phyloP scores from a whole-genome alignment of 2,888 invertebrate species.

The Mimas tiliae region DNA sequence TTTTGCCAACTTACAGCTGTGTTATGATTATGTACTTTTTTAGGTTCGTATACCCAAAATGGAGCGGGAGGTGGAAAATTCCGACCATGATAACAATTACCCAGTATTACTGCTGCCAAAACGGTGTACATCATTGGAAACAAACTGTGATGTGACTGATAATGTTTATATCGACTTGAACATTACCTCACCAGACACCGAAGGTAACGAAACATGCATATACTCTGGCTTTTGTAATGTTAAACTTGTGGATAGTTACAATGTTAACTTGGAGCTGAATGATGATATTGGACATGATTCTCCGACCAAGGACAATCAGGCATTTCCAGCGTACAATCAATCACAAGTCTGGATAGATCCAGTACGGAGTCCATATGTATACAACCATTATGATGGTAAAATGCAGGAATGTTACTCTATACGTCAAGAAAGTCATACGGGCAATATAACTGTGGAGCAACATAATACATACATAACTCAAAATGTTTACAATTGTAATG shows the following conservation, averaged over 20 bases:
- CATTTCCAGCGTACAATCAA: conserved; percentile 51
- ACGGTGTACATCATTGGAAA: conserved; percentile 61
- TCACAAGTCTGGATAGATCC: conserved; percentile 76
- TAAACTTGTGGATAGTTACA: conserved; percentile 61
- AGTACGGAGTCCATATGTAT: conserved; percentile 65
- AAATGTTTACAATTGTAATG: conserved; percentile 66
- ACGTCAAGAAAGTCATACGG: conserved; percentile 49
- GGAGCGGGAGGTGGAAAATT: conserved; percentile 48
- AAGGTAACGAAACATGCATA: conserved; percentile 61
- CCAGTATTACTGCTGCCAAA: conserved; percentile 70
- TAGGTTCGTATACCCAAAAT: conserved; percentile 51
- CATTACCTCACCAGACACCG: conserved; percentile 63
- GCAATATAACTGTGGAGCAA: conserved; percentile 63
- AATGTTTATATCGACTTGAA: conserved; percentile 67
- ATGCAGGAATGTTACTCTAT: conserved; percentile 54
- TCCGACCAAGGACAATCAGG: conserved; percentile 3
- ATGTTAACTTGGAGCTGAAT: conserved; percentile 41
- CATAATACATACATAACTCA: conserved; percentile 71
- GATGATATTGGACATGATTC: conserved; percentile 14
- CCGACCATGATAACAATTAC: conserved; percentile 50
- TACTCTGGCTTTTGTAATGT: conserved; percentile 71
- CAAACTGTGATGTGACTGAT: conserved; percentile 58
- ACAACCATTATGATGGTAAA: conserved; percentile 58
- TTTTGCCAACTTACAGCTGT: conserved; percentile 39
- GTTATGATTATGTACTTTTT: conserved; percentile 39